Evolutionary conservation across 2,797 vertebrate species (phyloP).

Genomic region (Ctenochaetus hawaiiensis): DNA sequence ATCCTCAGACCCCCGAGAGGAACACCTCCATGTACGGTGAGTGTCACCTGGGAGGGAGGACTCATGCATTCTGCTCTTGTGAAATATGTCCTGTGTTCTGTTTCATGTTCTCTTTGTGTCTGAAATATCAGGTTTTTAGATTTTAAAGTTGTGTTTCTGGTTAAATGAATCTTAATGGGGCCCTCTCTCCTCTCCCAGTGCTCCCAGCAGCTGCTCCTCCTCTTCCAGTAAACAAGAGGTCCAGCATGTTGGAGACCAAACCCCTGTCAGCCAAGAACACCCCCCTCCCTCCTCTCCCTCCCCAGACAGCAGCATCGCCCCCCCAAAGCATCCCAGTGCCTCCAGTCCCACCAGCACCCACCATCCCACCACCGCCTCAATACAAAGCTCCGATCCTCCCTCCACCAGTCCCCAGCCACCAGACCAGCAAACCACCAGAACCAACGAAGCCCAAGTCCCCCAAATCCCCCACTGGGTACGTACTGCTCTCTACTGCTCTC

Average conservation of each 20-base stretch:
- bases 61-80: neutral
- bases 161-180: neutral
- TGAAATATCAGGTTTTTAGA: too few relatives aligned
- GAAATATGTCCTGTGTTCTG: neutral
- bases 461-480: slow-evolving; percentile 86
- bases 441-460: slow-evolving; percentile 64
- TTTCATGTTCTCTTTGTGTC: too few relatives aligned
- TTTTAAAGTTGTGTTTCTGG: neutral
- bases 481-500: neutral
- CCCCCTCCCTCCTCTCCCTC: slow-evolving; percentile 76
- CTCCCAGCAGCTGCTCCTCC: slow-evolving; percentile 82
- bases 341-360: slow-evolving; percentile 5
- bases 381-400: slow-evolving; percentile 75
- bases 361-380: slow-evolving; percentile 57
- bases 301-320: slow-evolving; percentile 50
- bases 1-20: slow-evolving; percentile 88
- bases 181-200: slow-evolving; percentile 58
- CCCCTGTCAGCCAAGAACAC: slow-evolving; percentile 79
- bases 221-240: slow-evolving; percentile 80
- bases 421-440: slow-evolving; percentile 75
- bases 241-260: slow-evolving; percentile 84
- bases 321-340: slow-evolving; percentile 34
- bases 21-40: slow-evolving; percentile 91
- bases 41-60: slow-evolving; percentile 50
- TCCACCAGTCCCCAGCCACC: slow-evolving; percentile 83